Evolutionary conservation across 1,140 invertebrate genomes (phyloP).

Genomic region (Triops cancriformis): DNA sequence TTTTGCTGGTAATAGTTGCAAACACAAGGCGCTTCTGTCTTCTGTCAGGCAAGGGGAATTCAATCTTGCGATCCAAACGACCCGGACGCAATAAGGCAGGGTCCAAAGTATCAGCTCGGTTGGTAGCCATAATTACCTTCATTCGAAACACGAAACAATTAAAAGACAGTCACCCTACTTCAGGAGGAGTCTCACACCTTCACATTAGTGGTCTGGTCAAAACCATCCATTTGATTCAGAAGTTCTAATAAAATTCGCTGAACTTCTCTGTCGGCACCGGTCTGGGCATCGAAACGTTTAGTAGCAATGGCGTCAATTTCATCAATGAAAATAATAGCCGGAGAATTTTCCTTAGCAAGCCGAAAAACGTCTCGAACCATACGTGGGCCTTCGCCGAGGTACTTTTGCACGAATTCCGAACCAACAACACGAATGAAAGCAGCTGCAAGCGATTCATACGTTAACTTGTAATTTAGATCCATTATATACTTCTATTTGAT

Average conservation of each 20-base stretch:
- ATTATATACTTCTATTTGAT: background rate
- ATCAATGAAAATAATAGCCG: conserved; percentile 98
- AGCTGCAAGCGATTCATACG: conserved; percentile 48
- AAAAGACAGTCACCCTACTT: background rate
- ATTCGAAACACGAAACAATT: too few relatives aligned
- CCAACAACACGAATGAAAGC: conserved; percentile 98
- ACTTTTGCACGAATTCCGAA: conserved; percentile 99
- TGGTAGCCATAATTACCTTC: conserved; percentile 99
- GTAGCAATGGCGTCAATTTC: conserved; percentile 98
- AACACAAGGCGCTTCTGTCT: conserved; percentile 97
- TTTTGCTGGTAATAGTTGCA: conserved; percentile 93
- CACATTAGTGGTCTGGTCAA: conserved; percentile 99
- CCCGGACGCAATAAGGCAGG: conserved; percentile 94
- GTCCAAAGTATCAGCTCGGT: conserved; percentile 95
- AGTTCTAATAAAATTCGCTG: conserved; percentile 96
- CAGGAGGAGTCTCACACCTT: conserved; percentile 53
- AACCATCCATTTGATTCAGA: conserved; percentile 99
- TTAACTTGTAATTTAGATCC: too few relatives aligned
- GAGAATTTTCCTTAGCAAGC: conserved; percentile 97
- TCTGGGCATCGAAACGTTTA: conserved; percentile 97
- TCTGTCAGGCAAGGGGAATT: conserved; percentile 95
- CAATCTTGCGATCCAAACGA: conserved; percentile 95
- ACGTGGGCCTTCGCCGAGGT: conserved; percentile 94
- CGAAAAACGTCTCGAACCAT: conserved; percentile 99
- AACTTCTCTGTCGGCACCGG: conserved; percentile 97